A percentile compares a stretch with the other conserved stretches of the same genome.
These are phyloP conservation scores for Synanthedon vespiformis DNA, from an alignment of 2,888 invertebrate species.

Conservation along the genomic window DNA sequence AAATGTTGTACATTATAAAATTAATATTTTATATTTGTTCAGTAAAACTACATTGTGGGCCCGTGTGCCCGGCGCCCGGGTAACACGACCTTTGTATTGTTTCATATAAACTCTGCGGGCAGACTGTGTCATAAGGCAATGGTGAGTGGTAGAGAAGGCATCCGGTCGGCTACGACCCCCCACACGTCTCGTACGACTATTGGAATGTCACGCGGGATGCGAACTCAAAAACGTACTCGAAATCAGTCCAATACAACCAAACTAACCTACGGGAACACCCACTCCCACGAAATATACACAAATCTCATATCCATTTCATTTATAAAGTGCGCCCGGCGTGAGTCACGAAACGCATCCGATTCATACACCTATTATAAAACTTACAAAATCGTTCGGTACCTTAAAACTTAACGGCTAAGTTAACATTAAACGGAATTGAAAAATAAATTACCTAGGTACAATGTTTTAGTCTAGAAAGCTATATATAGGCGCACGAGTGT, in stretches of 20 bases:
- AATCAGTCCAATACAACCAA: too few relatives aligned
- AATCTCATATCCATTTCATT: slow-evolving; percentile 28
- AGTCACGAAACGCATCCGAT: slow-evolving; percentile 44
- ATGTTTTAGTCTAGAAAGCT: slow-evolving; percentile 68
- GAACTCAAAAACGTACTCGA: slow-evolving; percentile 33
- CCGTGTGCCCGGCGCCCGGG: slow-evolving; percentile 68
- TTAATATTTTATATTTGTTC: slow-evolving; percentile 72
- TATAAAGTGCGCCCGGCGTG: slow-evolving; percentile 31
- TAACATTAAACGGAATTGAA: slow-evolving; percentile 72
- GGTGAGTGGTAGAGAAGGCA: slow-evolving; percentile 58
- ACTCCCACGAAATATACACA: slow-evolving; percentile 43
- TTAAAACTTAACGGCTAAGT: slow-evolving; percentile 64
- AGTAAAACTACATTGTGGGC: slow-evolving; percentile 71
- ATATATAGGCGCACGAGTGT: slow-evolving; percentile 61
- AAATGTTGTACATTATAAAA: slow-evolving; percentile 64
- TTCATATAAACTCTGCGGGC: slow-evolving; percentile 70
- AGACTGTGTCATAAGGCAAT: slow-evolving; percentile 71
- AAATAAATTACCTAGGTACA: slow-evolving; percentile 73
- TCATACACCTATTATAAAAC: slow-evolving; percentile 65
- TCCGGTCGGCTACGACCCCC: slow-evolving; percentile 31
- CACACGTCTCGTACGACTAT: slow-evolving; percentile 40
- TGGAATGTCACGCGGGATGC: slow-evolving; percentile 69
- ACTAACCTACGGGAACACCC: slow-evolving; percentile 36
- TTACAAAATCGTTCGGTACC: slow-evolving; percentile 69
- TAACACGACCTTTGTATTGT: slow-evolving; percentile 71